Evolutionary conservation across 2,888 invertebrate genomes (phyloP).

Genomic region (Terebella lapidaria): DNA sequence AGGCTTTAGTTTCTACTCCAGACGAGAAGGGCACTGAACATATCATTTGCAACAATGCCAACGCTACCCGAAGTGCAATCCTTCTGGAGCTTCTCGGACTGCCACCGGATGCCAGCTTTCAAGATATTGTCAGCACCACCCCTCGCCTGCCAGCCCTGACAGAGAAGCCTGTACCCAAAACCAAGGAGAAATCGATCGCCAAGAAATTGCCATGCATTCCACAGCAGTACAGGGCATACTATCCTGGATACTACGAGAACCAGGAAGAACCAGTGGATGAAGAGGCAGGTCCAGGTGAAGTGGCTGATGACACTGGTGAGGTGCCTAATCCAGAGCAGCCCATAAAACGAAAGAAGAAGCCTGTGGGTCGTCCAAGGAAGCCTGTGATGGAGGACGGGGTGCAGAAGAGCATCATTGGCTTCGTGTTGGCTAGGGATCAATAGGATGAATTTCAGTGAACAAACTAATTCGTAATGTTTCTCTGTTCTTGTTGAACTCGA

Average conservation of each 20-base stretch:
- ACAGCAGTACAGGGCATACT: background rate
- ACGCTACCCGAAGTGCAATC: background rate
- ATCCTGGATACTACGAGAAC: too few species aligned
- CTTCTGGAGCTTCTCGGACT: background rate
- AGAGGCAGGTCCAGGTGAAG: too few species aligned
- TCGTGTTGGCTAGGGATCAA: background rate
- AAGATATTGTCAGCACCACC: background rate
- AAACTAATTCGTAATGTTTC: too few species aligned
- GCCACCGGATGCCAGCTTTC: background rate
- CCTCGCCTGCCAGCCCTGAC: background rate
- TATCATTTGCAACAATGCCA: too few species aligned
- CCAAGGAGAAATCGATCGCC: background rate
- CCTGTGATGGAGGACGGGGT: background rate
- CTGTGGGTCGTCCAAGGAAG: slow-evolving; percentile 3
- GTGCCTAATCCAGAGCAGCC: background rate
- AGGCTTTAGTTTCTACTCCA: background rate
- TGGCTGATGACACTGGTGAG: background rate
- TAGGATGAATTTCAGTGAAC: too few species aligned
- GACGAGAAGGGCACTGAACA: too few species aligned
- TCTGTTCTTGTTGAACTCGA: too few species aligned
- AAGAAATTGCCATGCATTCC: background rate
- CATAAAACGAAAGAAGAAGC: background rate
- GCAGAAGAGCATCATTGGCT: background rate
- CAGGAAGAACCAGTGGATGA: too few species aligned
- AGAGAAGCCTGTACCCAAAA: background rate